Conservation (phyloP, 2,113 vertebrate species). For the Callaeas wilsoni region DNA sequence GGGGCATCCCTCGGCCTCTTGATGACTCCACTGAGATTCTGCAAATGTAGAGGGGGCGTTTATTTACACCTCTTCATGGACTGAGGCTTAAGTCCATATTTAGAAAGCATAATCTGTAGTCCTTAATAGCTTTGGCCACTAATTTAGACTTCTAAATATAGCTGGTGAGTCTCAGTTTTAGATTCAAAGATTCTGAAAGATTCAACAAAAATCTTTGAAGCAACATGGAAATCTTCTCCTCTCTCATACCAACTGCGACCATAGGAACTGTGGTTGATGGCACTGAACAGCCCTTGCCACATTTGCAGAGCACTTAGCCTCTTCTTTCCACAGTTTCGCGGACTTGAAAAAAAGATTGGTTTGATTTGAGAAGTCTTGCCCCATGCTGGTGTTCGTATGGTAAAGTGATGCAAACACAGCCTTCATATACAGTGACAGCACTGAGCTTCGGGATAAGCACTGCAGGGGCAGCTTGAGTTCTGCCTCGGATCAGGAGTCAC, state of each 20-base stretch:
- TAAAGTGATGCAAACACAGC: background rate
- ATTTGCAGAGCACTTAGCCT: background rate
- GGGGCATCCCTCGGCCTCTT: background rate
- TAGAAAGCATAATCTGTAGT: background rate
- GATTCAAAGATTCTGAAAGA: background rate
- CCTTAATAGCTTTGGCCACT: background rate
- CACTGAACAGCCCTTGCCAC: background rate
- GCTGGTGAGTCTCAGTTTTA: background rate
- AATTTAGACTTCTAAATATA: conserved; percentile 9
- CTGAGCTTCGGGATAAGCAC: background rate
- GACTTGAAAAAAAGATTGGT: background rate
- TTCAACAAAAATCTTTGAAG: background rate
- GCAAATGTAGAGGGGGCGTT: background rate
- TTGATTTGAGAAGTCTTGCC: background rate
- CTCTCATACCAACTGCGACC: background rate
- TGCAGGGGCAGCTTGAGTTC: background rate
- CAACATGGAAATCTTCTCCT: background rate
- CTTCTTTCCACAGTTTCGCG: background rate
- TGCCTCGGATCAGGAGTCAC: fast-evolving
- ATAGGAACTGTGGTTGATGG: background rate
- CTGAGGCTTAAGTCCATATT: background rate
- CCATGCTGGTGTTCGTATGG: background rate
- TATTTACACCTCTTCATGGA: background rate
- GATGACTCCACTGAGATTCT: background rate
- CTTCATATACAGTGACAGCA: background rate